These are phyloP conservation scores for Ptilorrhoa leucosticta DNA, from an alignment of 2,113 vertebrate species.

Conservation along the genomic window DNA sequence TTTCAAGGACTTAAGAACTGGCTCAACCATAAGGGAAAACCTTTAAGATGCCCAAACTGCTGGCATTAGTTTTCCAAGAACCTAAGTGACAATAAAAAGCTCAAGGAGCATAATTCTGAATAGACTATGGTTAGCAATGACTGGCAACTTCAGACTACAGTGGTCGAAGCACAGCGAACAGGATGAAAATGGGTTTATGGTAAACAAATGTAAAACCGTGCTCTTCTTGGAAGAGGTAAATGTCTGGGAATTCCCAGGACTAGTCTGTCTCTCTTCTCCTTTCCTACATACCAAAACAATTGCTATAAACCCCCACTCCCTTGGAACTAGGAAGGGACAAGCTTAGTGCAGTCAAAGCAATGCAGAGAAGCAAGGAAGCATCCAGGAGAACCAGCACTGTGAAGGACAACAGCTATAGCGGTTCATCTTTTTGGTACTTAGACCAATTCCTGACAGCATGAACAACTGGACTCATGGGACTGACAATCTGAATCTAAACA, in stretches of 20 bases:
- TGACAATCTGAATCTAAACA: background rate
- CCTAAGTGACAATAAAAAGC: background rate
- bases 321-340: background rate
- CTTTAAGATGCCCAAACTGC: background rate
- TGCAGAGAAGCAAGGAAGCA: background rate
- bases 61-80: background rate
- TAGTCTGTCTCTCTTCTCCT: background rate
- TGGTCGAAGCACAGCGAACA: background rate
- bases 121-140: background rate
- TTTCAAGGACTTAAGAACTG: background rate
- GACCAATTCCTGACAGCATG: background rate
- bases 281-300: background rate
- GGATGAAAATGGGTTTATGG: background rate
- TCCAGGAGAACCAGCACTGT: background rate
- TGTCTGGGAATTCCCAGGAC: background rate
- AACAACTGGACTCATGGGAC: background rate
- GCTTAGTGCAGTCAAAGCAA: background rate
- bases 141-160: background rate
- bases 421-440: background rate
- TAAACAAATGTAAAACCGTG: background rate
- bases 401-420: background rate
- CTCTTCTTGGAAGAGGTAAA: background rate
- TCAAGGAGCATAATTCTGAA: background rate
- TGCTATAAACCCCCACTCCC: background rate
- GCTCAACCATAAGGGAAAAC: background rate